A percentile compares a stretch with the other conserved stretches of the same genome.
Evolutionary conservation across 1,140 invertebrate genomes (phyloP).

Genomic region (Zelostemma sp.): DNA sequence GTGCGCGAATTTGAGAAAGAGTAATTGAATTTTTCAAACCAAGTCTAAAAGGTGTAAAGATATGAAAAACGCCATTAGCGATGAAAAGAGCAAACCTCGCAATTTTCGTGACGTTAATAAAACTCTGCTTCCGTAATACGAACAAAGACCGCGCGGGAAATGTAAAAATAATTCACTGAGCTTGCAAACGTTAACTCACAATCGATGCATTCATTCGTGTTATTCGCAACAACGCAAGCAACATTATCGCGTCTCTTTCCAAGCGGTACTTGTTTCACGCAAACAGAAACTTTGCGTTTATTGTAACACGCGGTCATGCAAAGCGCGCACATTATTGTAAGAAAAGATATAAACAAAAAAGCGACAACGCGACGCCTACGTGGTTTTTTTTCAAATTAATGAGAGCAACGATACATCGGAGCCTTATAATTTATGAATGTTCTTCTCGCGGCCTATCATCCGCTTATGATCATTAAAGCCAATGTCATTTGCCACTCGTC

Average conservation of each 20-base stretch:
- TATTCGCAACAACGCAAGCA: too few species aligned
- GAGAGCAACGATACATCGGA: background rate
- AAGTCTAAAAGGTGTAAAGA: slow-evolving; percentile 1
- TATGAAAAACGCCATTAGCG: background rate
- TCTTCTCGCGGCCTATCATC: background rate
- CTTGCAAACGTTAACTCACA: too few species aligned
- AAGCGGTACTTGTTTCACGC: too few species aligned
- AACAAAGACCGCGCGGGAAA: background rate
- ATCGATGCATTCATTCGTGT: too few species aligned
- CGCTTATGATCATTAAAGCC: background rate
- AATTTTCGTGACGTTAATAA: background rate
- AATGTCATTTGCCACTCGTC: slow-evolving; percentile 1
- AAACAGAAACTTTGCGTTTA: too few species aligned
- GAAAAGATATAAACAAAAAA: too few species aligned
- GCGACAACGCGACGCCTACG: too few species aligned
- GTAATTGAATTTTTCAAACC: background rate
- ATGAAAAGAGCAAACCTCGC: background rate
- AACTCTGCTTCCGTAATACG: background rate
- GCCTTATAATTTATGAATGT: background rate
- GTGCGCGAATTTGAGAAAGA: background rate
- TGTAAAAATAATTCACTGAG: too few species aligned
- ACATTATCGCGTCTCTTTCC: too few species aligned
- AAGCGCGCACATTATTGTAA: too few species aligned
- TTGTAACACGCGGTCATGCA: too few species aligned
- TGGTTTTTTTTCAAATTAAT: too few species aligned